phyloP scores from a whole-genome alignment of 2,113 vertebrate species.

The Sander lucioperca region DNA sequence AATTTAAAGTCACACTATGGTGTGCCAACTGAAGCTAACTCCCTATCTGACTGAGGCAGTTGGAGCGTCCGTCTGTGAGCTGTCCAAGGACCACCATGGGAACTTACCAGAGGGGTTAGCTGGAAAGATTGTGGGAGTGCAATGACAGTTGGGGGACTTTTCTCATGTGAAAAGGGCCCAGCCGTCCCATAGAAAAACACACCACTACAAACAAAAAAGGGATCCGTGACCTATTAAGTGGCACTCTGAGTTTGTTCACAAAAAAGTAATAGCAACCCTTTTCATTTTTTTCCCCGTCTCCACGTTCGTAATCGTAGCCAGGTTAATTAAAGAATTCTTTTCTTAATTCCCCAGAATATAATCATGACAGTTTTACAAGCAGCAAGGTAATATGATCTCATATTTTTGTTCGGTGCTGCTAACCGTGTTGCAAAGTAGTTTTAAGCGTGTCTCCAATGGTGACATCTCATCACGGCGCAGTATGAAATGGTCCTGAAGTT shows the following conservation, averaged over 20 bases:
- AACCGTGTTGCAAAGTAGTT: slow-evolving; percentile 82
- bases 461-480: slow-evolving; percentile 80
- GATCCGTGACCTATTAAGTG: slow-evolving; percentile 65
- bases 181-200: slow-evolving; percentile 69
- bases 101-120: slow-evolving; percentile 67
- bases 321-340: slow-evolving; percentile 78
- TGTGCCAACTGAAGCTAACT: slow-evolving; percentile 51
- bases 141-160: slow-evolving; percentile 73
- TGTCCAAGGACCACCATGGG: slow-evolving; percentile 78
- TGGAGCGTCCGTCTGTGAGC: slow-evolving; percentile 63
- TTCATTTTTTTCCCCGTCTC: slow-evolving; percentile 14
- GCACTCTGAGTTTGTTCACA: slow-evolving; percentile 56
- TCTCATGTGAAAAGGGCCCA: slow-evolving; percentile 78
- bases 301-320: slow-evolving; percentile 58
- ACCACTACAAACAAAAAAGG: slow-evolving; percentile 62
- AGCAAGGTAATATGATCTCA: slow-evolving; percentile 77
- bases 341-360: slow-evolving; percentile 74
- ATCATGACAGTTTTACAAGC: slow-evolving; percentile 74
- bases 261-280: slow-evolving; percentile 47
- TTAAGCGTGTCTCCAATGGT: slow-evolving; percentile 79
- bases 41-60: slow-evolving; percentile 57
- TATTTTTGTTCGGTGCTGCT: slow-evolving; percentile 73
- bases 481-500: slow-evolving; percentile 85
- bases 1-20: slow-evolving; percentile 46
- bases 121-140: slow-evolving; percentile 78